Base-by-base conservation (phyloP, 1,140 invertebrate species). In the Rhopalosiphum maidis region DNA sequence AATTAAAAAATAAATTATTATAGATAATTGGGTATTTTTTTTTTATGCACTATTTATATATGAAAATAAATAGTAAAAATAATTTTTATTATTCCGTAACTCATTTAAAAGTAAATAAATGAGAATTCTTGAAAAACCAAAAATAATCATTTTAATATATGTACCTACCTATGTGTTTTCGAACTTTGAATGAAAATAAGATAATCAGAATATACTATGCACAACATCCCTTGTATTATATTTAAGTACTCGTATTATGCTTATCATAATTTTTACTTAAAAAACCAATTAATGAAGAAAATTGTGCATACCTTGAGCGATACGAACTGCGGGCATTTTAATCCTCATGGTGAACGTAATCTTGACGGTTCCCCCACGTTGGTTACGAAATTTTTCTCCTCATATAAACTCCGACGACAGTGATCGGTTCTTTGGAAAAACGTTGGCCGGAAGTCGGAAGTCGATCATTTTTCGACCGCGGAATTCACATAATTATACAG, bases 311-410 rank as follows among this genome's bases (percentile, higher is more conserved):
- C 98, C 98, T 98, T 98, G 97, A 95, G 97, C 97, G 96, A 98
- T 98, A 96, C 98, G 97, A 96, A 98, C 97, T 95, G 98, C 98
- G 95, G 98, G 98, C 98, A 98, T 98, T 97, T 98, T 98, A 96
- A 98, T 98, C 98, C 98, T 97, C 98, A 98, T 98, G 96, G 97
- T 98, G 97, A 91, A 94, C 91, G 91, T 55, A 55, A 54, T 85
- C 8, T 93, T 41, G 91, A 54, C 68, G 91, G 77, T 86, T 85
- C n/a, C 91, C 55, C 91, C 91, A 93, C 91, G 91, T 55, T 83
- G 23, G 77, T 93, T 55, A 89, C 54, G 23, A 25, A 55, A 25
- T 93, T 25, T n/a, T 90, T 90, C 30, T 90, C 55, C 25, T 90
- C 89, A 68, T 90, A n/a, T n/a, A 22, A 90, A n/a, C 37, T 30